These are phyloP conservation scores for Bombus turneri DNA, from an alignment of 1,140 invertebrate species.

Conservation along the genomic window DNA sequence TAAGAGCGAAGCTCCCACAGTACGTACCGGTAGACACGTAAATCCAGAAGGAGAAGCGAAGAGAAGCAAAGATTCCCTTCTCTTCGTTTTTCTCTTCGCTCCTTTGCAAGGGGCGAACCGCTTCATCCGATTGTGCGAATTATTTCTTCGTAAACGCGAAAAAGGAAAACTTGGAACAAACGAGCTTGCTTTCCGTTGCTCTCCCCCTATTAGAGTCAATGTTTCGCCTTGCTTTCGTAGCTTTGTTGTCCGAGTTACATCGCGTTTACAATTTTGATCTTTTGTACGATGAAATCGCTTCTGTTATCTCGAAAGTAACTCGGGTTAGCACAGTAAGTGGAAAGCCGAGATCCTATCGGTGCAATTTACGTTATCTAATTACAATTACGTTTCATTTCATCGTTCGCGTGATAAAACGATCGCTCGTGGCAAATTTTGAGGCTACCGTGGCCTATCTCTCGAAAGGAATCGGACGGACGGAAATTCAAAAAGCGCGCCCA, in stretches of 20 bases:
- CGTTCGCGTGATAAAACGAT: background rate
- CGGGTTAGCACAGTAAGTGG: background rate
- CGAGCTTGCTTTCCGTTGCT: slow-evolving; percentile 39
- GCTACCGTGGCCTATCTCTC: background rate
- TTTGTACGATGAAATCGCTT: slow-evolving; percentile 21
- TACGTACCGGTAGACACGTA: background rate
- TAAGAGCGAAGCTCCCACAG: background rate
- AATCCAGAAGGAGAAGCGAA: slow-evolving; percentile 2
- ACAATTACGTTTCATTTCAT: background rate
- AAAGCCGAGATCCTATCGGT: background rate
- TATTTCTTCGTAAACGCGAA: slow-evolving; percentile 61
- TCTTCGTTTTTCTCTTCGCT: slow-evolving; percentile 1
- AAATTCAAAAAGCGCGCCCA: background rate
- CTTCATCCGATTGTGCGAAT: slow-evolving; percentile 62
- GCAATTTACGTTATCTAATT: slow-evolving; percentile 3
- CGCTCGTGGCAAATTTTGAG: background rate
- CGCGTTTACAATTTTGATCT: slow-evolving; percentile 47
- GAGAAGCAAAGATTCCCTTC: slow-evolving; percentile 15
- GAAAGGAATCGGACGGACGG: background rate
- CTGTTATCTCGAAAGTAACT: background rate
- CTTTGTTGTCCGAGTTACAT: slow-evolving; percentile 45
- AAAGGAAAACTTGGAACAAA: background rate
- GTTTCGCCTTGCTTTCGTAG: background rate
- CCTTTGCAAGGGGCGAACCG: slow-evolving; percentile 27
- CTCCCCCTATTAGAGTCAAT: background rate